These are phyloP conservation scores for Eudasyphora cyanicolor DNA, from an alignment of 2,888 invertebrate species.

Conservation along the genomic window DNA sequence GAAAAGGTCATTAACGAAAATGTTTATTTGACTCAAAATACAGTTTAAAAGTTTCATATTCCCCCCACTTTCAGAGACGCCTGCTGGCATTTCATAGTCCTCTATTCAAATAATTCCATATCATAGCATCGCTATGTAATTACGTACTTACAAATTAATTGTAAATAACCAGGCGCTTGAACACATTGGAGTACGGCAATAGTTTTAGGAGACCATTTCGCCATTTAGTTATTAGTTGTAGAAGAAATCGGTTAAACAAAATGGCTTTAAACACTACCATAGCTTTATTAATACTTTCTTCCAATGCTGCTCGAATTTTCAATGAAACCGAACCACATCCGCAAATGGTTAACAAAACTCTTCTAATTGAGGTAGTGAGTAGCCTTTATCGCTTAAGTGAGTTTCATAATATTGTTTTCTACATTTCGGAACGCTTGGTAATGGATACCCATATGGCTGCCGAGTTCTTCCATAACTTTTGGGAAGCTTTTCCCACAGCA, in stretches of 20 bases:
- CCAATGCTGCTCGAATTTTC: neutral
- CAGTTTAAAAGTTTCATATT: too few relatives aligned
- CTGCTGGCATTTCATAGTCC: too few relatives aligned
- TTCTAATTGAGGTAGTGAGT: conserved; percentile 68
- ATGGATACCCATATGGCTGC: conserved; percentile 47
- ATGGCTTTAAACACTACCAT: conserved; percentile 57
- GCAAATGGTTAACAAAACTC: conserved; percentile 64
- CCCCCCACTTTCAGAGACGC: too few relatives aligned
- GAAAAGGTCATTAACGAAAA: too few relatives aligned
- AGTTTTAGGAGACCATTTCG: neutral
- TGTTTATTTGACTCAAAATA: too few relatives aligned
- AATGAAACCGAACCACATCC: conserved; percentile 40
- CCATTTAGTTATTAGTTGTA: neutral
- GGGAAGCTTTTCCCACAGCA: conserved; percentile 66
- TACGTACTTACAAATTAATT: conserved; percentile 17
- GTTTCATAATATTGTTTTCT: conserved; percentile 73
- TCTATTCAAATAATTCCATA: too few relatives aligned
- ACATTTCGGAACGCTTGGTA: conserved; percentile 70
- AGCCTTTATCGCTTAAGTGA: conserved; percentile 66
- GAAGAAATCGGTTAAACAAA: conserved; percentile 4
- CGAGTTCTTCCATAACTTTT: conserved; percentile 69
- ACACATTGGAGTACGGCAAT: neutral
- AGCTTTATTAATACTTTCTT: conserved; percentile 33
- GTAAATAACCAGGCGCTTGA: conserved; percentile 4
- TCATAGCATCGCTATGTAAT: neutral